Conservation (phyloP, 2,113 vertebrate genomes). For the Todiramphus saurophagus region DNA sequence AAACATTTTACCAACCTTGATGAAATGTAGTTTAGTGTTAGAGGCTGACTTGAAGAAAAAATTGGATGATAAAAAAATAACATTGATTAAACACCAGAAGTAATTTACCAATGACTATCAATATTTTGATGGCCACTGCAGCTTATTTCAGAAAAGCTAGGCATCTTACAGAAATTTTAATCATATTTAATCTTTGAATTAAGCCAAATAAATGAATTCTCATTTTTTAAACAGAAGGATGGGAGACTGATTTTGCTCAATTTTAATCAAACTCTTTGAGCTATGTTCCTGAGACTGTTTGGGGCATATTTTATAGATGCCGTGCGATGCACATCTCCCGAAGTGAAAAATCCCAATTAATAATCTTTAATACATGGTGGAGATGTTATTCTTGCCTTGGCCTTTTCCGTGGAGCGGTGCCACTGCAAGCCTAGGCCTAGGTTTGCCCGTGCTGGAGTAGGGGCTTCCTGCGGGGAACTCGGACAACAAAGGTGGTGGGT, state of each 20-base stretch:
- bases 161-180: slow-evolving; percentile 69
- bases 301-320: slow-evolving; percentile 37
- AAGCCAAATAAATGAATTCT: slow-evolving; percentile 68
- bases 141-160: slow-evolving; percentile 68
- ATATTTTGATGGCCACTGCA: slow-evolving; percentile 68
- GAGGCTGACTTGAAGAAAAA: slow-evolving; percentile 71
- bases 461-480: not conserved
- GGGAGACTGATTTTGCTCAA: slow-evolving; percentile 46
- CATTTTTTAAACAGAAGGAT: slow-evolving; percentile 56
- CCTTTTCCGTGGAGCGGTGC: not conserved
- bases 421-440: too few species aligned
- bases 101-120: slow-evolving; percentile 70
- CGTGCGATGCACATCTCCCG: not conserved
- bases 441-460: not conserved
- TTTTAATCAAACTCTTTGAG: slow-evolving; percentile 66
- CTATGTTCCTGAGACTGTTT: slow-evolving; percentile 10
- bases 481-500: not conserved
- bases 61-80: slow-evolving; percentile 74
- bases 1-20: slow-evolving; percentile 93
- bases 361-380: not conserved
- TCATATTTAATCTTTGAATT: slow-evolving; percentile 73
- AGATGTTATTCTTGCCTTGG: not conserved
- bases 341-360: slow-evolving; percentile 11
- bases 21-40: slow-evolving; percentile 81
- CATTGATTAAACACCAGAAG: slow-evolving; percentile 74